Percentiles rank a stretch among this genome's conserved stretches.
phyloP scores from a whole-genome alignment of 2,113 vertebrate species.

The Dryoscopus gambensis region DNA sequence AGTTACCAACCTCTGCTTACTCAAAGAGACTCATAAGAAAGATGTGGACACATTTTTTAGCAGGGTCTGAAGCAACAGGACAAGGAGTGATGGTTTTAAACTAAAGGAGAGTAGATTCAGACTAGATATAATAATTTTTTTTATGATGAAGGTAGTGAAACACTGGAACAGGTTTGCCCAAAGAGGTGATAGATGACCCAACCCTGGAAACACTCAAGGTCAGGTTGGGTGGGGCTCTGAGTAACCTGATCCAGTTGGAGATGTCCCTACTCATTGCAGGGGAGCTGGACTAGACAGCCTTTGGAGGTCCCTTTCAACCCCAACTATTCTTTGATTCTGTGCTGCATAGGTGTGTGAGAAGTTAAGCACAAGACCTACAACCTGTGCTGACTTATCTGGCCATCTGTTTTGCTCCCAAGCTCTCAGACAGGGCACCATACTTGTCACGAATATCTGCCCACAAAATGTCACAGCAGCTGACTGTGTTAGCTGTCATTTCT shows the following conservation, averaged over 20 bases:
- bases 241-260: neutral
- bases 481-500: neutral
- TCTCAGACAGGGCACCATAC: neutral
- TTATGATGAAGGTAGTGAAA: neutral
- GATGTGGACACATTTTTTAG: neutral
- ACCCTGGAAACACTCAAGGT: neutral
- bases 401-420: neutral
- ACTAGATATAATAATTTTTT: neutral
- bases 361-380: neutral
- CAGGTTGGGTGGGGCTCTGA: neutral
- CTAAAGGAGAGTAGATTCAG: neutral
- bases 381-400: neutral
- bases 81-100: neutral
- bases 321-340: neutral
- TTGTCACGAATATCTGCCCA: neutral
- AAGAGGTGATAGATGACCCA: neutral
- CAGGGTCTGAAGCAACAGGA: neutral
- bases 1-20: neutral
- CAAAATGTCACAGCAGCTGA: neutral
- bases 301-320: neutral
- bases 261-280: neutral
- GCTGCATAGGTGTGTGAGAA: neutral
- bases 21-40: neutral
- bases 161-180: neutral
- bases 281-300: neutral